Evolutionary conservation across 2,797 vertebrate species (phyloP), one percentile per base, ranked within the genome.

Genomic region (Myotis pilosus): DNA sequence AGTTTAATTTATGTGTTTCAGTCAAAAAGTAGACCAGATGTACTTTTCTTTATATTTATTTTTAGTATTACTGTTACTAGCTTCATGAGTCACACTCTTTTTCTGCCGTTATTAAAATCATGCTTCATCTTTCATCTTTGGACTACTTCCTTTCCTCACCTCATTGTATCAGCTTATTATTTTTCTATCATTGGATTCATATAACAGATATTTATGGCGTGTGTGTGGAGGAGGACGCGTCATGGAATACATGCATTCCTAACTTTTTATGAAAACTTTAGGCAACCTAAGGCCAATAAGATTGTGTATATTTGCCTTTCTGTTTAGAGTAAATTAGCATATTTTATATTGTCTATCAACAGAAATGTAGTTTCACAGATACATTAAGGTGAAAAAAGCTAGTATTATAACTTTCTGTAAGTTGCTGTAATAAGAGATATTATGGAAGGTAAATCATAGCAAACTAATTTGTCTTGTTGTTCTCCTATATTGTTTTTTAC

Each of bases 321-420:
- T 94, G 81, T 38, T 72, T 41, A 87, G 78, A 47, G 76, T 82
- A 95, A 83, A 44, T 62, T 53, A 57, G 11, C 20, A 38, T 74
- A 74, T 82, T 90, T 90, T 76, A 62, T 49, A 30, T 92, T 91
- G 60, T 89, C 69, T 82, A 41, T 41, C 22, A 91, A 25, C 47
- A 78, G 85, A 74, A 69, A 72, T 90, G 36, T 38, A 87, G n/a
- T 36, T 92, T 87, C 44, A 87, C n/a, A 82, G 36, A 72, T 71
- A 49, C 28, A 20, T 82, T 92, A 76, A 89, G 22, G 81, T 85
- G 60, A 53, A 76, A 76, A 84, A 68, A 84, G n/a, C 44, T 93
- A 84, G 12, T 83, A 28, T 86, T 91, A 53, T 69, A 79, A 75
- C 36, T 72, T 89, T 23, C 30, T 60, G 47, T 93, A 88, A 74